Conservation (phyloP, 2,797 vertebrate species). For the Tadarida brasiliensis region DNA sequence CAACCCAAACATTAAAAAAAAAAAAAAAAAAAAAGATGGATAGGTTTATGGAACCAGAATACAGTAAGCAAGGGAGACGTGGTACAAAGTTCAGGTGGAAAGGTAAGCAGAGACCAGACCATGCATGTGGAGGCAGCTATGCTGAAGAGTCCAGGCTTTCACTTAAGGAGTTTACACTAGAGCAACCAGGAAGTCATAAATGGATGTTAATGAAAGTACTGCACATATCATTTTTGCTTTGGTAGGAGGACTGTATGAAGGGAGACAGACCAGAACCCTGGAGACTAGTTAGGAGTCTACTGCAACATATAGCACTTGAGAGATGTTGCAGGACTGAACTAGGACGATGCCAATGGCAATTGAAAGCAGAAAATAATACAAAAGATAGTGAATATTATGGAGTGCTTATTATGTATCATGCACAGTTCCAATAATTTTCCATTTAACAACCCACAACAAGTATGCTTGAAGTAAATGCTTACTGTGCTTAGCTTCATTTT, state of each 20-base stretch:
- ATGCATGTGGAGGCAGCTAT: accelerated
- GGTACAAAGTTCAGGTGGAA: background rate
- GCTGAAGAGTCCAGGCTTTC: background rate
- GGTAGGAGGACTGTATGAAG: background rate
- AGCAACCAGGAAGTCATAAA: background rate
- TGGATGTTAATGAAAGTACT: background rate
- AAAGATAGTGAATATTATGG: background rate
- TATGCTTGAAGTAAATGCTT: background rate
- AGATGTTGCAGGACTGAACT: background rate
- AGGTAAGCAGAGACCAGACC: background rate
- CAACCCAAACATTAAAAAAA: background rate
- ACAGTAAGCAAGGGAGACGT: background rate
- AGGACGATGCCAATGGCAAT: background rate
- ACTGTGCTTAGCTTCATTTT: background rate
- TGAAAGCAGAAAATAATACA: background rate
- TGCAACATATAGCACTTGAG: background rate
- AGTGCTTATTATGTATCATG: background rate
- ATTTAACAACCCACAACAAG: background rate
- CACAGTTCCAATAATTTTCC: background rate
- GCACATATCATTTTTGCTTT: background rate
- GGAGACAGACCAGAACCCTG: background rate
- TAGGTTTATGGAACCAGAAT: background rate
- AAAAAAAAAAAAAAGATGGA: background rate
- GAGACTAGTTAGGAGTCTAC: background rate
- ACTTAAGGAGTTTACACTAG: background rate